Evolutionary conservation across 2,797 vertebrate genomes (phyloP), one percentile per base, ranked within the genome.

Genomic region (Sylvia borin): DNA sequence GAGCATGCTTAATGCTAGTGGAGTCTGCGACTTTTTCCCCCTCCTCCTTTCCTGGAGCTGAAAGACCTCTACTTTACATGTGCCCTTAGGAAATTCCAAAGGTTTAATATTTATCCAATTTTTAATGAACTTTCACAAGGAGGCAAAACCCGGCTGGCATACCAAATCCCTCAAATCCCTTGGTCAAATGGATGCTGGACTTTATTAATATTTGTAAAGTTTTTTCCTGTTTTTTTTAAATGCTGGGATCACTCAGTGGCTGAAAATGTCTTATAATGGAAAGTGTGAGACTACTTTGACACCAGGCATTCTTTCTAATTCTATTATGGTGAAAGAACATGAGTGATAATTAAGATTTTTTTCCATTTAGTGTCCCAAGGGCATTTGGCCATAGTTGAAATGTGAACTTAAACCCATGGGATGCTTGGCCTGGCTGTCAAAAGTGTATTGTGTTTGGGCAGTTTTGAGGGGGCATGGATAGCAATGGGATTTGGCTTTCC

Each of bases 101-200:
- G 83, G 83, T 92, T 96, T 92, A 67, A 34, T 82, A 93, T 85
- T 92, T 86, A 94, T 93, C 70, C 80, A 85, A 17, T 89, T 91
- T 89, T 85, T 82, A 94, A 90, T 95, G 67, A 93, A 91, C 95
- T 91, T 96, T 96, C 71, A 82, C 85, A 95, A 70, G 79, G 45
- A 94, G 55, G 45, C 45, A 89, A 76, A 93, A 75, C 42, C 88
- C 55, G 57, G 29, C 60, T 93, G 77, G 85, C 38, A 42, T 64
- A 67, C 55, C 21, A 57, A 92, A 95, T 93, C 93, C 66, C 85
- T 90, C 85, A 81, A 72, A 95, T 93, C 90, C 66, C 16, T 42
- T 76, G 60, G 74, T 94, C 83, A 76, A 92, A 79, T 61, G 43
- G 48, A 42, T 70, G 21, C 55, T 92, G 61, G 31, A 67, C 48